phyloP scores from a whole-genome alignment of 2,113 vertebrate genomes.

The Melanotaenia duboulayi region DNA sequence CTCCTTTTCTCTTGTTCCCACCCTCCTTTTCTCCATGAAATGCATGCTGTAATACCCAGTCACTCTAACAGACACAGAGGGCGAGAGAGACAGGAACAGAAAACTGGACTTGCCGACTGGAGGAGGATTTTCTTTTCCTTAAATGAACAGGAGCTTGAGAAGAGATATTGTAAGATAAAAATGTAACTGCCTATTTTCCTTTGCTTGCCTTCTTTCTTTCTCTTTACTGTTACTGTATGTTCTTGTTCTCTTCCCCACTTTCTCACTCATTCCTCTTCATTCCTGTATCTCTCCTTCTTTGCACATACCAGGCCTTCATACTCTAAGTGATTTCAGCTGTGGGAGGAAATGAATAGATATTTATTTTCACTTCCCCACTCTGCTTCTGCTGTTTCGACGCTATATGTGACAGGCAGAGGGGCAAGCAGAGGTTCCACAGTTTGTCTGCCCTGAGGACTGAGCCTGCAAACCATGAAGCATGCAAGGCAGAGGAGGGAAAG shows the following conservation, averaged over 20 bases:
- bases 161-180: slow-evolving; percentile 66
- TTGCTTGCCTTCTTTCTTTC: slow-evolving; percentile 28
- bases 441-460: slow-evolving; percentile 62
- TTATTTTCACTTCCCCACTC: slow-evolving; percentile 70
- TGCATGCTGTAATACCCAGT: slow-evolving; percentile 71
- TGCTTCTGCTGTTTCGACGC: slow-evolving; percentile 49
- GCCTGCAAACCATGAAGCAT: slow-evolving; percentile 69
- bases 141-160: slow-evolving; percentile 79
- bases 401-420: slow-evolving; percentile 47
- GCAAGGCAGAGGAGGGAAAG: slow-evolving; percentile 58
- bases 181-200: slow-evolving; percentile 46
- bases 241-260: slow-evolving; percentile 35
- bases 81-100: slow-evolving; percentile 75
- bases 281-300: slow-evolving; percentile 53
- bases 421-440: slow-evolving; percentile 55
- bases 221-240: slow-evolving; percentile 28
- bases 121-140: slow-evolving; percentile 67
- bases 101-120: slow-evolving; percentile 78
- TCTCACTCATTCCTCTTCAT: slow-evolving; percentile 43
- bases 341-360: slow-evolving; percentile 82
- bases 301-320: slow-evolving; percentile 60
- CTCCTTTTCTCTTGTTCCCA: slow-evolving; percentile 73
- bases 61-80: slow-evolving; percentile 75
- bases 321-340: slow-evolving; percentile 81
- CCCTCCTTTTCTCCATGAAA: slow-evolving; percentile 75